Evolutionary conservation across 2,797 vertebrate species (phyloP).

Genomic region (Silurus lanzhouensis): DNA sequence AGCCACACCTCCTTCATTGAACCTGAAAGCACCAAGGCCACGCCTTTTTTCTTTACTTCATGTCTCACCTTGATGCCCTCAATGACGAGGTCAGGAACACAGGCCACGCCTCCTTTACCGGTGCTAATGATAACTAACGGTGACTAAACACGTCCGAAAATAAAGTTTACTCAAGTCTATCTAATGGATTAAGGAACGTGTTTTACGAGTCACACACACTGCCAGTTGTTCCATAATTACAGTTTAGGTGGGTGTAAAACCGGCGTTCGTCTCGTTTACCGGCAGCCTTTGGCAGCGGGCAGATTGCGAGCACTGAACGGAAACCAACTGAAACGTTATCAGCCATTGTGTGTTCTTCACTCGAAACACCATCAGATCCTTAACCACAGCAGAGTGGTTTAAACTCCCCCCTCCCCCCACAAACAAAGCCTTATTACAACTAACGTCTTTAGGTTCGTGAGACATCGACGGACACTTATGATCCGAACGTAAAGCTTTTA

Average conservation of each 20-base stretch:
- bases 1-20: neutral
- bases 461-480: conserved; percentile 33
- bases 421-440: conserved; percentile 1
- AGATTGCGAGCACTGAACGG: conserved; percentile 28
- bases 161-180: neutral
- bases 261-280: conserved; percentile 23
- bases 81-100: too few species aligned
- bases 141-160: too few species aligned
- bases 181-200: neutral
- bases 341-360: conserved; percentile 3
- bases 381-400: neutral
- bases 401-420: neutral
- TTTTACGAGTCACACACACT: neutral
- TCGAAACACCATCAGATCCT: conserved; percentile 15
- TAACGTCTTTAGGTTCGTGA: conserved; percentile 19
- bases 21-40: neutral
- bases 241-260: conserved; percentile 29
- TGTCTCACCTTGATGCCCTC: too few species aligned
- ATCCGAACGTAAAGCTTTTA: conserved; percentile 53
- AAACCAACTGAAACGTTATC: conserved; percentile 28
- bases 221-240: conserved; percentile 14
- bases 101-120: neutral
- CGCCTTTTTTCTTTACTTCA: neutral
- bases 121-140: neutral
- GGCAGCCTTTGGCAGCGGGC: conserved; percentile 39